These are phyloP conservation scores for Nicator chloris DNA, from an alignment of 2,113 vertebrate species.

Conservation along the genomic window DNA sequence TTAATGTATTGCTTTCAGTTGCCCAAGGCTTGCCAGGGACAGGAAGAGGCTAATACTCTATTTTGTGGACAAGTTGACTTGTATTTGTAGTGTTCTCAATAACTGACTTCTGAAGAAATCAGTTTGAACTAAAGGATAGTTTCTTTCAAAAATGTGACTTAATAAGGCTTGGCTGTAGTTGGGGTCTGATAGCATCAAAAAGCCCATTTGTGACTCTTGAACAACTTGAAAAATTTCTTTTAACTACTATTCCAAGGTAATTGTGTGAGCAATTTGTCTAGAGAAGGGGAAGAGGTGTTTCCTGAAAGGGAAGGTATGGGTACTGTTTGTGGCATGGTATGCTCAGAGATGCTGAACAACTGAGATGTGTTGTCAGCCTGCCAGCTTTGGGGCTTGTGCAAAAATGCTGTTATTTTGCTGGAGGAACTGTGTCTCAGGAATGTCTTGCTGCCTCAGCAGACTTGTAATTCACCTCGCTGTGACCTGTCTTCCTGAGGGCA, in stretches of 20 bases:
- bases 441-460: neutral
- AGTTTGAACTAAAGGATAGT: neutral
- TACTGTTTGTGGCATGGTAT: accelerated
- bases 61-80: neutral
- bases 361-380: neutral
- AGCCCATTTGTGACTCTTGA: neutral
- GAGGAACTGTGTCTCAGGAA: neutral
- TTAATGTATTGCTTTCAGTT: neutral
- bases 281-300: neutral
- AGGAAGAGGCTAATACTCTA: accelerated
- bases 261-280: neutral
- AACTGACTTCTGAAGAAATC: neutral
- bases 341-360: neutral
- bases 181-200: neutral
- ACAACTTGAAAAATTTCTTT: neutral
- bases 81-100: neutral
- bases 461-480: neutral
- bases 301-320: neutral
- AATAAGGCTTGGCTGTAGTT: neutral
- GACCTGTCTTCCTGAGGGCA: neutral
- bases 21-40: neutral
- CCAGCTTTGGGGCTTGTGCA: neutral
- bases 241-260: neutral
- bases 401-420: neutral
- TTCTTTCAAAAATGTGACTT: neutral